Evolutionary conservation across 2,888 invertebrate genomes (phyloP), one percentile per base, ranked within the genome.

Genomic region (Drosophila macrospina): DNA sequence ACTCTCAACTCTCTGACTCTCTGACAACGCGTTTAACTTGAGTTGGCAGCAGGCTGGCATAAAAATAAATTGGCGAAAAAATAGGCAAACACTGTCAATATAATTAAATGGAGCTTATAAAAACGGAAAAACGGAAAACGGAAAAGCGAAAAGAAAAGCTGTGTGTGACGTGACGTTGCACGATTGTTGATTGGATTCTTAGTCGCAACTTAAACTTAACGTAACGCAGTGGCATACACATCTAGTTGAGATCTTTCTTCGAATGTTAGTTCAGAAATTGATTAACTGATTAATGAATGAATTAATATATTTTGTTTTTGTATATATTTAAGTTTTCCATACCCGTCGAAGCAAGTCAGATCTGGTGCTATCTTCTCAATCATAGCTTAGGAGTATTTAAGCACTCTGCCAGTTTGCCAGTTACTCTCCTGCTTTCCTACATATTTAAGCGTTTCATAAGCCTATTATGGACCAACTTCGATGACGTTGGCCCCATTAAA

Each of bases 91-190:
- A 82, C 78, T 82, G 85, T 82, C 85, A 84, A 82, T 82, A 80
- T 82, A 86, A 82, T 82, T 86, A 82, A 82, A 86, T 86, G 78
- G 66, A 75, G 78, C 87, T 84, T 84, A 80, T 82, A 69, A 56
- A 61, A 67, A 56, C 45, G 28, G 8, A 28, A 6, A 28, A 28
- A 28, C 5, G 2, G 11, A 36, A 32, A 20, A 28, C 39, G 41
- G 8, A 39, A 15, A 16, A 10, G 26, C 16, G n/a, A n/a, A n/a
- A n/a, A n/a, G n/a, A n/a, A n/a, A n/a, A n/a, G n/a, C n/a, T n/a
- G n/a, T 55, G 44, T 44, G 41, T 50, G 65, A 51, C 59, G 55
- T 59, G 55, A 63, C 56, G 24, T 48, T 45, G 51, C 55, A 74
- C 55, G 39, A 70, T 42, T 63, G 59, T 63, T 70, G 81, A 78